Evolutionary conservation across 2,888 invertebrate species (phyloP), one percentile per base, ranked within the genome.

Genomic region (Balanococcus diminutus): DNA sequence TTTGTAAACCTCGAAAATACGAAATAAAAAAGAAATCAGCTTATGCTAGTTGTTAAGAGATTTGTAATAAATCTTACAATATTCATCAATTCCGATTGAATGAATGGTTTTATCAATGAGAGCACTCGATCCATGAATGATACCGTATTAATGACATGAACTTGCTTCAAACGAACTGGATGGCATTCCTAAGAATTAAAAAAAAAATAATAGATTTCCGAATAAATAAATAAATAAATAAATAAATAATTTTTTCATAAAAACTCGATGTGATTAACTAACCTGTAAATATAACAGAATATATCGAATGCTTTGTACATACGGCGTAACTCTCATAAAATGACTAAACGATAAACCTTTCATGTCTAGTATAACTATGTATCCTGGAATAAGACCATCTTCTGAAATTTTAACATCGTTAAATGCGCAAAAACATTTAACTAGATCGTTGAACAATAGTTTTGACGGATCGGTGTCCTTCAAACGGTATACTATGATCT

Each of bases 271-370:
- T 51, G 32, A 0, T 83, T 11, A 61, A 79, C 61, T 85, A 72
- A 89, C 89, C 88, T 89, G 89, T 32, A 89, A 89, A 86, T 89
- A 89, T 46, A 88, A 87, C 89, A 89, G 89, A 87, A 89, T 89
- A 51, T 88, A 88, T 85, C 88, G 87, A 25, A 89, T 87, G 3
- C 87, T 86, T 31, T 88, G 87, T 87, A 89, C 87, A 67, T 86
- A 87, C 1, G 88, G 87, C 2, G 88, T 87, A 6, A 88, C 88
- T 42, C 88, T 87, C 2, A 89, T 88, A n/a, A 89, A 87, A 82
- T 89, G 89, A 9, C 88, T 88, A 81, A 89, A 82, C 1, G 88
- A 81, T 81, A 88, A 87, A 9, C 89, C 89, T 82, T 88, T 88
- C 88, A 89, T 89, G 87, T 89, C 89, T 81, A 89, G 88, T 11